A percentile compares a stretch with the other conserved stretches of the same genome.
Conservation (phyloP, 2,797 vertebrate genomes). For the Hypotaenidia philippensis region DNA sequence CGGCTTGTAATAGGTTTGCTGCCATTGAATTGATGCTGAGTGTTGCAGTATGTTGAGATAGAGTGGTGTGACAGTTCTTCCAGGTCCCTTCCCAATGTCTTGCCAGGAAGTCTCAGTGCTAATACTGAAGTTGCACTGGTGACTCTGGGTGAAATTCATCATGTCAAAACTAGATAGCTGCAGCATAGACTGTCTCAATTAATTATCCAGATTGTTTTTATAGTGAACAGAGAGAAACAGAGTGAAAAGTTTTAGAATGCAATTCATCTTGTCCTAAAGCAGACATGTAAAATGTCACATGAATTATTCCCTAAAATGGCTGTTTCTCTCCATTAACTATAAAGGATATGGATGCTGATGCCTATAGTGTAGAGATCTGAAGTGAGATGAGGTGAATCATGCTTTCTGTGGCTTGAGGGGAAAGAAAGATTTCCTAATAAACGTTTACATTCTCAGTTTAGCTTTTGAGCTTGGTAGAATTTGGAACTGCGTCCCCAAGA, state of each 20-base stretch:
- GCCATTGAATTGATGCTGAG: neutral
- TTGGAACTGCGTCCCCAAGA: neutral
- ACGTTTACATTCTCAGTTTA: neutral
- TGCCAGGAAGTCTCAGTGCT: neutral
- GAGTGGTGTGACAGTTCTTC: neutral
- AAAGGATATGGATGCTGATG: neutral
- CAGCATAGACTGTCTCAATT: neutral
- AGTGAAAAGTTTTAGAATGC: neutral
- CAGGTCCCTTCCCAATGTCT: neutral
- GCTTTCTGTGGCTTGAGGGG: neutral
- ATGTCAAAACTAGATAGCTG: neutral
- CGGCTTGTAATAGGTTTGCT: neutral
- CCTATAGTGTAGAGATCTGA: neutral
- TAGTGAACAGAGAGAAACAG: neutral
- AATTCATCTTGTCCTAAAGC: neutral
- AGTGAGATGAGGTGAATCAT: neutral
- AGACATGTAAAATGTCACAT: neutral
- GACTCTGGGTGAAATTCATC: neutral
- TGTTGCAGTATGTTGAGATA: neutral
- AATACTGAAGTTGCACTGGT: neutral
- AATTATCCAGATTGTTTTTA: neutral
- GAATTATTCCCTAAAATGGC: neutral
- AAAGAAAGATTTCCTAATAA: neutral
- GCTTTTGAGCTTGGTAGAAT: neutral
- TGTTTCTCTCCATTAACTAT: neutral